Conservation (phyloP, 1,140 invertebrate species). For the Heliconius hermathena region DNA sequence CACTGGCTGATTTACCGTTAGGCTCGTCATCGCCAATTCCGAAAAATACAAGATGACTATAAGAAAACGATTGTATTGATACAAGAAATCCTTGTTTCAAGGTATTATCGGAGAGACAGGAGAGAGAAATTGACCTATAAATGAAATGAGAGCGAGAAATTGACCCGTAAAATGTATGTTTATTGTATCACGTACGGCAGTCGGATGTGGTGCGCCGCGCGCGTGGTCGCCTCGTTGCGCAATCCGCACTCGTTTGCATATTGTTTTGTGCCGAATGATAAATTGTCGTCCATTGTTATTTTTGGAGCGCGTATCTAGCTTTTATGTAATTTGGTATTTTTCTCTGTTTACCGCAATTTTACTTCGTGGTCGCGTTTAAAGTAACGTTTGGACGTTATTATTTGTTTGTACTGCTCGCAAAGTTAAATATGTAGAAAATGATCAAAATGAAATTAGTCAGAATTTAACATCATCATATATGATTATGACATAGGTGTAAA, state of each 20-base stretch:
- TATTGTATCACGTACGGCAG: background rate
- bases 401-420: background rate
- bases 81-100: background rate
- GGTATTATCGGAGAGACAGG: background rate
- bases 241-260: slow-evolving; percentile 13
- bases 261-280: slow-evolving; percentile 5
- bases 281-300: background rate
- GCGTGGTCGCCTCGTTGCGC: background rate
- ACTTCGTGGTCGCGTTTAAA: background rate
- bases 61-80: too few species aligned
- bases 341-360: slow-evolving; percentile 2
- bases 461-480: background rate
- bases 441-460: background rate
- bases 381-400: background rate
- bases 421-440: background rate
- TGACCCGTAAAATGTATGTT: background rate
- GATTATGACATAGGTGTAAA: background rate
- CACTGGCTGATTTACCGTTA: too few species aligned
- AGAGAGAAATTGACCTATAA: background rate
- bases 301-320: slow-evolving; percentile 7
- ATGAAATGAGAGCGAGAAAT: background rate
- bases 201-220: background rate
- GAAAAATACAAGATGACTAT: too few species aligned
- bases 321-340: background rate
- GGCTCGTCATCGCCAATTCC: too few species aligned